These are phyloP conservation scores for Parochlus steinenii DNA, from an alignment of 2,888 invertebrate species.

Conservation along the genomic window DNA sequence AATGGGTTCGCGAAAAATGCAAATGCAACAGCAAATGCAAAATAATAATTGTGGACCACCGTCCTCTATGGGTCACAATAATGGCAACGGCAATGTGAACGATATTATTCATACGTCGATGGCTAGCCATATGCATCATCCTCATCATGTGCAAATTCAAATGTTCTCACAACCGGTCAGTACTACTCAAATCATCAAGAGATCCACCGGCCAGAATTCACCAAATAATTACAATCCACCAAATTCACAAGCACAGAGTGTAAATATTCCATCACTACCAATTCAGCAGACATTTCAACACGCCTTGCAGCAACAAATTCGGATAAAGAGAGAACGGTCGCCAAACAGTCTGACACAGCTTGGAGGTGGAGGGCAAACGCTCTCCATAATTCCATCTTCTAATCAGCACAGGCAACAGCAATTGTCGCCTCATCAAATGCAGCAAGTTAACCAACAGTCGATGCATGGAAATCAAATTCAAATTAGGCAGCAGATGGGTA, in stretches of 20 bases:
- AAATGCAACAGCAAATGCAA: slow-evolving; percentile 18
- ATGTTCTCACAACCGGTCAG: slow-evolving; percentile 11
- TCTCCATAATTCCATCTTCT: slow-evolving; percentile 8
- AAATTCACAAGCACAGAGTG: slow-evolving; percentile 15
- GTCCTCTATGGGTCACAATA: slow-evolving; percentile 10
- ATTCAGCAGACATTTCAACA: slow-evolving; percentile 11
- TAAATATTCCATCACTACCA: slow-evolving; percentile 16
- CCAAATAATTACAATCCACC: slow-evolving; percentile 13
- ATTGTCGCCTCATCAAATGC: slow-evolving; percentile 20
- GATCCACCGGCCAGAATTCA: slow-evolving; percentile 12
- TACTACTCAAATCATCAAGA: slow-evolving; percentile 7
- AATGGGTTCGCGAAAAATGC: slow-evolving; percentile 18
- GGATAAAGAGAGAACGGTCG: slow-evolving; percentile 15
- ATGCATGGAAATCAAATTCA: slow-evolving; percentile 28
- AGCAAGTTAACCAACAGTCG: slow-evolving; percentile 22
- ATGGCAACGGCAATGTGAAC: not conserved
- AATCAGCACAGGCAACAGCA: slow-evolving; percentile 7
- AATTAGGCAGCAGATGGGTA: slow-evolving; percentile 32
- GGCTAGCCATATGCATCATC: slow-evolving; percentile 10
- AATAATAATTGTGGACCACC: slow-evolving; percentile 14
- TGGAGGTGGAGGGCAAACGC: too few relatives aligned
- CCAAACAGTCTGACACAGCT: slow-evolving; percentile 11
- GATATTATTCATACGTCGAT: slow-evolving; percentile 7
- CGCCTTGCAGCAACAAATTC: slow-evolving; percentile 13
- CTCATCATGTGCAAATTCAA: slow-evolving; percentile 14